Conservation (phyloP, 2,797 vertebrate genomes). For the Poecilia velifera region DNA sequence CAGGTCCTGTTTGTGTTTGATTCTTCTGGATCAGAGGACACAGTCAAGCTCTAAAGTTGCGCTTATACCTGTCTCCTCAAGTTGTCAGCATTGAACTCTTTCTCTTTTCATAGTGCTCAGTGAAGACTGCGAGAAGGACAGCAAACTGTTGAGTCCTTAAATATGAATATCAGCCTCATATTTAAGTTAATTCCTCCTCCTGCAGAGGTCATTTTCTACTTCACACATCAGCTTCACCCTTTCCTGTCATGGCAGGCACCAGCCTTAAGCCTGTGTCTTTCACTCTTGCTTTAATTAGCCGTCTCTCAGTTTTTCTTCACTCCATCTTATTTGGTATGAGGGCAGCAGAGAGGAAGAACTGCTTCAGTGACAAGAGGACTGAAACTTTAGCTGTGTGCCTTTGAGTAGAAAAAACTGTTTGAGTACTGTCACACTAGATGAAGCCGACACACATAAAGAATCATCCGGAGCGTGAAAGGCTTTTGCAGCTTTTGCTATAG, state of each 20-base stretch:
- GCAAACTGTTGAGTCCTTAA: conserved; percentile 22
- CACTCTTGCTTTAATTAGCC: conserved; percentile 62
- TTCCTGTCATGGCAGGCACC: conserved; percentile 21
- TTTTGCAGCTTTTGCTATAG: neutral
- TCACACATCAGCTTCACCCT: conserved; percentile 11
- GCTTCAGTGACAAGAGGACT: conserved; percentile 23
- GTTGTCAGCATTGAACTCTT: neutral
- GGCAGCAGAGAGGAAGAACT: conserved; percentile 42
- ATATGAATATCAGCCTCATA: conserved; percentile 36
- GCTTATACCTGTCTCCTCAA: conserved; percentile 3
- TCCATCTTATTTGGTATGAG: conserved; percentile 33
- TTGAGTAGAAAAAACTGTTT: neutral
- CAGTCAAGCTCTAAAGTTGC: conserved; percentile 1
- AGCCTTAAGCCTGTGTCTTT: conserved; percentile 41
- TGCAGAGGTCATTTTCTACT: conserved; percentile 18
- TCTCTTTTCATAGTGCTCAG: conserved; percentile 15
- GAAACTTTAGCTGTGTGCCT: neutral
- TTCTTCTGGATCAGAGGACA: conserved; percentile 31
- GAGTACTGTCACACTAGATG: neutral
- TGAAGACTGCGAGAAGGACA: conserved; percentile 34
- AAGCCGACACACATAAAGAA: neutral
- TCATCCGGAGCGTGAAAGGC: neutral
- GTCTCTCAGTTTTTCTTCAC: conserved; percentile 69
- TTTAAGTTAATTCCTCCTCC: conserved; percentile 6
- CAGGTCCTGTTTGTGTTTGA: conserved; percentile 18